These are phyloP conservation scores for Nephrotoma appendiculata DNA, from an alignment of 2,888 invertebrate genomes.

Conservation along the genomic window DNA sequence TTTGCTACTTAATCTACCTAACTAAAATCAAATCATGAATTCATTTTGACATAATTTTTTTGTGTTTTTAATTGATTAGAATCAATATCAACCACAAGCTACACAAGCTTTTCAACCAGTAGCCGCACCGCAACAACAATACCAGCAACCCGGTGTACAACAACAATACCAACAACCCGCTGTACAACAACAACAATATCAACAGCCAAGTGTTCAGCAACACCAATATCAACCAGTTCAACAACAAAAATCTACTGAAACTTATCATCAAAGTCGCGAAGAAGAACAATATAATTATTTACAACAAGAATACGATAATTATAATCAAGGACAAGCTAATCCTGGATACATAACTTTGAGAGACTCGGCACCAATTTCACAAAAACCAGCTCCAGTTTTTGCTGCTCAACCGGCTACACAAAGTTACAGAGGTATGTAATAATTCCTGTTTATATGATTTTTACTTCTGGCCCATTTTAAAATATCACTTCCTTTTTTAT, in stretches of 20 bases:
- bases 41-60: background rate
- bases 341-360: conserved; percentile 41
- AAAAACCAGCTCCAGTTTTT: conserved; percentile 59
- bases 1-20: background rate
- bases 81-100: conserved; percentile 9
- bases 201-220: conserved; percentile 15
- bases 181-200: conserved; percentile 12
- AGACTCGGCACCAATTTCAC: conserved; percentile 57
- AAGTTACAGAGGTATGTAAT: conserved; percentile 43
- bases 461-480: background rate
- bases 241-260: conserved; percentile 11
- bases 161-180: conserved; percentile 15
- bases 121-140: conserved; percentile 7
- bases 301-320: conserved; percentile 38
- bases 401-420: conserved; percentile 68
- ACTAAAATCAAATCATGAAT: background rate
- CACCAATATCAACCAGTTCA: conserved; percentile 22
- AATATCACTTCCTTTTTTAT: background rate
- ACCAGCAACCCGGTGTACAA: conserved; percentile 18
- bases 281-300: background rate
- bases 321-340: conserved; percentile 42
- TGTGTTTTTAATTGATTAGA: background rate
- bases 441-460: too few species aligned
- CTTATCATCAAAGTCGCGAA: conserved; percentile 15
- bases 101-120: conserved; percentile 13